Evolutionary conservation across 2,888 invertebrate species (phyloP).

Genomic region (Acleris literana): DNA sequence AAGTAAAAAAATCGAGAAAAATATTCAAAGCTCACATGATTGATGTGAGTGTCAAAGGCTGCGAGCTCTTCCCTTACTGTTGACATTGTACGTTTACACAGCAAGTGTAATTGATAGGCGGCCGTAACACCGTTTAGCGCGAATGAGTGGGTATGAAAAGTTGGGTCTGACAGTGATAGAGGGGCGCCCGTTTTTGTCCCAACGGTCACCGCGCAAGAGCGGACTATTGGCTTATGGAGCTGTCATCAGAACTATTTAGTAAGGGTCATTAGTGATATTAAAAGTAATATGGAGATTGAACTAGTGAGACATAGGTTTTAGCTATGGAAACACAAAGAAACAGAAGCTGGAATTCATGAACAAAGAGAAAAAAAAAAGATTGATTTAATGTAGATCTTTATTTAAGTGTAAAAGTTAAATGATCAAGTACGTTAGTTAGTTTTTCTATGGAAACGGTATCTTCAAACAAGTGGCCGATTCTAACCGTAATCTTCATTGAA

Average conservation of each 20-base stretch:
- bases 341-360: too few relatives aligned
- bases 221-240: slow-evolving; percentile 13
- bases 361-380: too few relatives aligned
- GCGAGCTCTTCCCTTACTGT: slow-evolving; percentile 38
- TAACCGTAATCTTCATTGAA: slow-evolving; percentile 6
- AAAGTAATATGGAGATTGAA: too few relatives aligned
- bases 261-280: background rate
- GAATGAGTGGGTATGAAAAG: slow-evolving; percentile 40
- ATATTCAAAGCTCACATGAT: slow-evolving; percentile 37
- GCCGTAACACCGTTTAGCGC: slow-evolving; percentile 41
- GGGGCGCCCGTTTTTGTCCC: slow-evolving; percentile 39
- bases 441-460: background rate
- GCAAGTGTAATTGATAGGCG: slow-evolving; percentile 42
- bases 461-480: background rate
- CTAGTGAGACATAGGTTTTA: too few relatives aligned
- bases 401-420: too few relatives aligned
- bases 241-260: background rate
- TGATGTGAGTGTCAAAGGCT: slow-evolving; percentile 37
- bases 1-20: slow-evolving; percentile 30
- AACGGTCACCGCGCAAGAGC: slow-evolving; percentile 29
- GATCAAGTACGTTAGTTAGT: too few relatives aligned
- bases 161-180: slow-evolving; percentile 41
- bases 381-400: too few relatives aligned
- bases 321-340: too few relatives aligned
- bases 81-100: slow-evolving; percentile 40